These are phyloP conservation scores for Lithobates sylvaticus DNA, from an alignment of 2,797 vertebrate genomes.

Conservation along the genomic window DNA sequence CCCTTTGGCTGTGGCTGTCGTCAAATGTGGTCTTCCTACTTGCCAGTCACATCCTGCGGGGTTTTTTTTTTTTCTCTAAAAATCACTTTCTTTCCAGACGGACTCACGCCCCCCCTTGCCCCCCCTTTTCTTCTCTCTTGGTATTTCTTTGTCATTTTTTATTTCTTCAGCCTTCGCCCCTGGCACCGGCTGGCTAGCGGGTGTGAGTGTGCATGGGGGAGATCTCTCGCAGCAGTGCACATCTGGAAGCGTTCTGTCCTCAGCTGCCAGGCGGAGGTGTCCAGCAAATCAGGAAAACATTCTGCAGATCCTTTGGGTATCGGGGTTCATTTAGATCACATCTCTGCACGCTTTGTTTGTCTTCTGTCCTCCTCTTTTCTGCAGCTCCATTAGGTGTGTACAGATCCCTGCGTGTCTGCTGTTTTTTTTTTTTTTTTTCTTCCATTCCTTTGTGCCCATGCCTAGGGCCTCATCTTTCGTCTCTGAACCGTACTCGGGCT, in stretches of 20 bases:
- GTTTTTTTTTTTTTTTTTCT: background rate
- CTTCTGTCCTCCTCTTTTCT: background rate
- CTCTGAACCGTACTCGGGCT: background rate
- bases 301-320: slow-evolving; percentile 14
- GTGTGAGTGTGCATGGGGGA: slow-evolving; percentile 5
- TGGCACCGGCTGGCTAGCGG: slow-evolving; percentile 29
- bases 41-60: background rate
- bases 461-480: background rate
- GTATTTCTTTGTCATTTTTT: slow-evolving; percentile 13
- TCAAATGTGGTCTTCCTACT: slow-evolving; percentile 11
- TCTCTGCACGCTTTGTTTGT: background rate
- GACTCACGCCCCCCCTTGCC: too few relatives aligned
- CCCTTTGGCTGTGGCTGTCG: background rate
- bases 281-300: background rate
- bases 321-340: background rate
- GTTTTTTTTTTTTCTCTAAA: slow-evolving; percentile 10
- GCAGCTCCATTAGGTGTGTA: background rate
- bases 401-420: background rate
- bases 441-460: background rate
- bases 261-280: slow-evolving; percentile 22
- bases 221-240: slow-evolving; percentile 40
- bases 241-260: slow-evolving; percentile 55
- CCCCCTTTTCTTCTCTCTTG: background rate
- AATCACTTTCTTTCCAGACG: slow-evolving; percentile 21
- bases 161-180: background rate